phyloP scores from a whole-genome alignment of 2,888 invertebrate genomes.

The Eumerus sabulonum region DNA sequence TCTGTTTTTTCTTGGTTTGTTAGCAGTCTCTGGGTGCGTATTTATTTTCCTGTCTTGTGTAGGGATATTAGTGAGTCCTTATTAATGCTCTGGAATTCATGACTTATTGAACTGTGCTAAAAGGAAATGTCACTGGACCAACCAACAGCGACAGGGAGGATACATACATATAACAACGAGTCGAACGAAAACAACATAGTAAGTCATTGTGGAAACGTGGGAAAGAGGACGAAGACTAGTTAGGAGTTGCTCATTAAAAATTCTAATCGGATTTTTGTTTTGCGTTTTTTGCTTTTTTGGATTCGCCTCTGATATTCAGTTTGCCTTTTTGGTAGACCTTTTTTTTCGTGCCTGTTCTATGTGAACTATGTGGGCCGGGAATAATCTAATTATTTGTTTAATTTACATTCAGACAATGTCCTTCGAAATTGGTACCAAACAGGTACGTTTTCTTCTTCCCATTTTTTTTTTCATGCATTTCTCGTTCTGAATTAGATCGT shows the following conservation, averaged over 20 bases:
- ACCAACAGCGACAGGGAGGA: conserved; percentile 12
- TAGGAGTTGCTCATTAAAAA: conserved; percentile 60
- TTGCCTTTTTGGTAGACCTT: conserved; percentile 22
- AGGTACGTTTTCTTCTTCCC: not conserved
- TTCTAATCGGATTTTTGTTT: conserved; percentile 63
- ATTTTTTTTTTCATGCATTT: too few relatives aligned
- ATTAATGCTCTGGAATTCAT: conserved; percentile 67
- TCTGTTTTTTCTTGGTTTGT: conserved; percentile 11
- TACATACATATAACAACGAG: conserved; percentile 11
- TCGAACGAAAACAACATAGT: not conserved
- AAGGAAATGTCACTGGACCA: conserved; percentile 59
- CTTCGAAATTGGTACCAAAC: conserved; percentile 19
- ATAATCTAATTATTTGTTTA: conserved; percentile 66
- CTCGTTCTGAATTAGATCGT: conserved; percentile 2
- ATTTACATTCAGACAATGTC: conserved; percentile 52
- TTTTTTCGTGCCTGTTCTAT: conserved; percentile 29
- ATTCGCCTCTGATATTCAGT: conserved; percentile 39
- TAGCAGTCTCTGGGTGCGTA: conserved; percentile 28
- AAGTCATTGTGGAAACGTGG: too few relatives aligned
- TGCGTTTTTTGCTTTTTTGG: too few relatives aligned
- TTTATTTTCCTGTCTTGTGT: conserved; percentile 32
- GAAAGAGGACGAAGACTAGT: not conserved
- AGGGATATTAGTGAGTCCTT: conserved; percentile 65
- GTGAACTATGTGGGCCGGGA: conserved; percentile 41
- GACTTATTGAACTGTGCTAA: conserved; percentile 67